These are phyloP conservation scores for Labia minor DNA, from an alignment of 2,888 invertebrate genomes.

Conservation along the genomic window DNA sequence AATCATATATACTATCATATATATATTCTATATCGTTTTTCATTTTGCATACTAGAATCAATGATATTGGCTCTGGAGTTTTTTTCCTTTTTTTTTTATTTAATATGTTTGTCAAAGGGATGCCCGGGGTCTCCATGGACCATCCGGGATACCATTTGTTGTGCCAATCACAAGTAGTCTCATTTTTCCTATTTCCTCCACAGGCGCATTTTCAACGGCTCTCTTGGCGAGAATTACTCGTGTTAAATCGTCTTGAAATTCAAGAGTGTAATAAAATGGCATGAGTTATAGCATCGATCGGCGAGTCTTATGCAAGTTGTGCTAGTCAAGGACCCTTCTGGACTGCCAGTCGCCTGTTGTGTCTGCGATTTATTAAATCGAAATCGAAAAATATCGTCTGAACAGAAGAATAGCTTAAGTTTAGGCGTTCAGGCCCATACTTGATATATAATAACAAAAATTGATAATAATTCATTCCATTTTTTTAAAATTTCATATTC, in stretches of 20 bases:
- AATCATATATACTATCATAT: no score
- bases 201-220: background rate
- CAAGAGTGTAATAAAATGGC: conserved; percentile 13
- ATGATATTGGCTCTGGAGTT: background rate
- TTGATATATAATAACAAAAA: no score
- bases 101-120: background rate
- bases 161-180: background rate
- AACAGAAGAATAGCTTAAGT: no score
- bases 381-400: no score
- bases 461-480: no score
- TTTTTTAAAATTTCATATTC: no score
- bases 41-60: background rate
- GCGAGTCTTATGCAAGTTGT: conserved; percentile 1
- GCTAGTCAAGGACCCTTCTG: background rate
- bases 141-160: background rate
- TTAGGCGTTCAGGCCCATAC: no score
- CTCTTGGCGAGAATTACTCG: background rate
- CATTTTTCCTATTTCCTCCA: background rate
- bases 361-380: background rate
- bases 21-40: no score
- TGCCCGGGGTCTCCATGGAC: background rate
- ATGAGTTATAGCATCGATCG: conserved; percentile 1
- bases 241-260: conserved; percentile 13
- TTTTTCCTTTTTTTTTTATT: no score
- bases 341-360: conserved; percentile 1